Evolutionary conservation across 2,797 vertebrate genomes (phyloP), one percentile per base, ranked within the genome.

Genomic region (Nannoperca australis): DNA sequence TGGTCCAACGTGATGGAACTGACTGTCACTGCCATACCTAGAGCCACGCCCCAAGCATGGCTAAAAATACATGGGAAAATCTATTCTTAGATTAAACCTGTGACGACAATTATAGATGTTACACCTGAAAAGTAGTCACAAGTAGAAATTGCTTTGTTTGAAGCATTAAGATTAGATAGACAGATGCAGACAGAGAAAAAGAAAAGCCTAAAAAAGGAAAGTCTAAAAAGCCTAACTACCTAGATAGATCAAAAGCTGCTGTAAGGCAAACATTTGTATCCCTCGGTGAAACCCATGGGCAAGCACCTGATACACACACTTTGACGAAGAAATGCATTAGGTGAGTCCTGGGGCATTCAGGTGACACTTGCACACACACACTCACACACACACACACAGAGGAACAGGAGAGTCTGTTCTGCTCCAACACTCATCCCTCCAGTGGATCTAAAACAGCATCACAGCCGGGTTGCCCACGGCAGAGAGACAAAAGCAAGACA

Each of bases 261-360:
- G 70, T 42, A 51, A 83, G 63, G 56, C 30, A 70, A 53, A 70
- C 54, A 61, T 56, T 32, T 60, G 7, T 75, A 68, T 77, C 61
- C 60, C 54, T 60, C 32, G 32, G 73, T 45, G 40, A 77, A 82
- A 70, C 73, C 76, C 70, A 53, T 6, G 13, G 72, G 79, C 68
- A 63, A 83, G 51, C 80, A 86, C 70, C 81, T 85, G 82, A 84
- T 45, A 74, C 71, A 73, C 44, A 60, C 47, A 51, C 53, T 59
- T 63, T 73, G 38, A 72, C 36, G 34, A 66, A 71, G 50, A 77
- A 75, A 69, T 22, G 55, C 7, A 47, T 78, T 44, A 60, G 20
- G 24, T 53, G 49, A 82, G 47, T 83, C 85, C 74, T 59, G 69
- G 20, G 62, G 85, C 67, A 54, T 86, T 84, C 79, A 86, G 80